Evolutionary conservation across 35 echinoderm and acorn worm genomes (phyloP), one percentile per base, ranked within the genome.

Genomic region (Amphiura filiformis): DNA sequence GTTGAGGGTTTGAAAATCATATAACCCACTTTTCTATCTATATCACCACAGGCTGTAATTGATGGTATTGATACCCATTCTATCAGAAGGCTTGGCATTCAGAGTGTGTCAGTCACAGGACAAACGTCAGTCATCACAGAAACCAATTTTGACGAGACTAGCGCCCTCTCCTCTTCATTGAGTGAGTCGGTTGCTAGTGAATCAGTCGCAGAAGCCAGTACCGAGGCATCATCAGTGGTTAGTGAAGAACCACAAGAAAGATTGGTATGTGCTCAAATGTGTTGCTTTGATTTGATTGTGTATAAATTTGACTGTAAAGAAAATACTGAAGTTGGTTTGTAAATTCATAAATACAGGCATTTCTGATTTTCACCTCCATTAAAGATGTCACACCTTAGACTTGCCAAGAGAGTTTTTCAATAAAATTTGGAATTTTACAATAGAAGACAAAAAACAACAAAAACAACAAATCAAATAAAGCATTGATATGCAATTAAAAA

Each of bases 71-170:
- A 97, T 77, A n/a, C 94, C 0, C 78, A 86, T 35, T 76, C 57
- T 35, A 40, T 91, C 35, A 61, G 86, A 39, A 89, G 79, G 32
- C 92, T 98, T 89, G 92, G 92, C 31, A 92, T 94, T 34, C 89
- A 91, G 80, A 94, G 93, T 11, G 90, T 98, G 34, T 86, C 89
- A 40, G 89, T 86, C 34, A 88, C 85, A 13, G 96, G 89, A 0
- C 82, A 81, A 57, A 65, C 78, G 47, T 98, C 96, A 34, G 31
- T 57, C 33, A 87, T 91, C 40, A 78, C 79, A 31, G 76, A 91
- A 40, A 75, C 84, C 22, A 38, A 75, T 17, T 86, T 91, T 78
- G 41, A 91, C 39, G 32, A 78, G 42, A 38, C 76, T 11, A 64
- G 65, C 34, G 32, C 52, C 38, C 57, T 85, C 0, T 91, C 95